phyloP scores from a whole-genome alignment of 2,797 vertebrate genomes.

The Discoglossus pictus region DNA sequence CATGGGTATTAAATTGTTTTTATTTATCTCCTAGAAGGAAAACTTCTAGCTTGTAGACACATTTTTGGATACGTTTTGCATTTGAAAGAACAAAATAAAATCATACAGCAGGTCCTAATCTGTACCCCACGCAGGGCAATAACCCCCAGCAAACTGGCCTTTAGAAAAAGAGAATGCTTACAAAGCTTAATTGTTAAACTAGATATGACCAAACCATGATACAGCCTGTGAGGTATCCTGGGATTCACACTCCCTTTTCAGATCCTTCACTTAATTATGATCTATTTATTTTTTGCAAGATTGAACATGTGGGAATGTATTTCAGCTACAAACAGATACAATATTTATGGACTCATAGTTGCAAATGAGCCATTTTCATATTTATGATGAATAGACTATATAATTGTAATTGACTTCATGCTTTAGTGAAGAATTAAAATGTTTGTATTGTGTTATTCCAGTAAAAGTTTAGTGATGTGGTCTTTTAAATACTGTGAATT shows the following conservation, averaged over 20 bases:
- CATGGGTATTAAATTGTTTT: slow-evolving; percentile 43
- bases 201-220: slow-evolving; percentile 3
- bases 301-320: not conserved
- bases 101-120: slow-evolving; percentile 43
- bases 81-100: slow-evolving; percentile 30
- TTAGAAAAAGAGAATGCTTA: slow-evolving; percentile 23
- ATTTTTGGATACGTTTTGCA: slow-evolving; percentile 42
- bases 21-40: slow-evolving; percentile 35
- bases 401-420: no score
- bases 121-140: slow-evolving; percentile 46
- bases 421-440: no score
- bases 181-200: slow-evolving; percentile 20
- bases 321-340: slow-evolving; percentile 3
- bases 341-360: not conserved
- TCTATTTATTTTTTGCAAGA: slow-evolving; percentile 10
- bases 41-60: slow-evolving; percentile 30
- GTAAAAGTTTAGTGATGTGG: no score
- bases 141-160: slow-evolving; percentile 35
- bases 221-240: slow-evolving; percentile 18
- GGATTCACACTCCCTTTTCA: slow-evolving; percentile 33
- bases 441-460: no score
- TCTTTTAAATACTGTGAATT: no score
- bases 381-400: no score
- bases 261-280: slow-evolving; percentile 28
- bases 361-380: not conserved